These are phyloP conservation scores for Centrocercus urophasianus DNA, from an alignment of 2,113 vertebrate species.

Conservation along the genomic window DNA sequence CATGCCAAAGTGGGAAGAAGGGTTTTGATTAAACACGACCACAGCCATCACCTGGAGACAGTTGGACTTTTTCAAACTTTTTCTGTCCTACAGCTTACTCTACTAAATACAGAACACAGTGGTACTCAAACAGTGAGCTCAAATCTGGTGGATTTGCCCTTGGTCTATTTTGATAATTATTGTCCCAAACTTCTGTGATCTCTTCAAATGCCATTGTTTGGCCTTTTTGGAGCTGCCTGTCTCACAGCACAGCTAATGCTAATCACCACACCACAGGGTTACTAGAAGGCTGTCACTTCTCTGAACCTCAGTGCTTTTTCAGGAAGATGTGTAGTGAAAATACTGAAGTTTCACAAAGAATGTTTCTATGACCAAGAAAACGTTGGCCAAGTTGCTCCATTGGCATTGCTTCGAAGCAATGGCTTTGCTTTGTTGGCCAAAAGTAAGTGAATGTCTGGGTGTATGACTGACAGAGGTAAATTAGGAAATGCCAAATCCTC, in stretches of 20 bases:
- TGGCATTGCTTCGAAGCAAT: background rate
- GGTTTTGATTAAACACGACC: background rate
- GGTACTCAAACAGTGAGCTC: background rate
- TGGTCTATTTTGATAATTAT: conserved; percentile 29
- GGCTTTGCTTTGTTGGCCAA: background rate
- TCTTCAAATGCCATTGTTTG: background rate
- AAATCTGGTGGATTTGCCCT: conserved; percentile 12
- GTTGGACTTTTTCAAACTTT: background rate
- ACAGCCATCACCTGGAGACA: background rate
- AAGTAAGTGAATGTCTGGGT: background rate
- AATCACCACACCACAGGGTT: background rate
- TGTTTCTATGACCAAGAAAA: background rate
- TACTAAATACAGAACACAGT: background rate
- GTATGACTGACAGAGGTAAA: background rate
- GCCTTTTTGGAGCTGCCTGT: background rate
- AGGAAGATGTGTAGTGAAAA: background rate
- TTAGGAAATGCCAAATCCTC: background rate
- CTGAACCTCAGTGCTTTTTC: background rate
- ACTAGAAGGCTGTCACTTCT: background rate
- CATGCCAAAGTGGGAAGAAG: background rate
- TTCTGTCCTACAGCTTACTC: background rate
- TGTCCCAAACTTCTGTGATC: background rate
- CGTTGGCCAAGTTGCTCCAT: rapidly evolving
- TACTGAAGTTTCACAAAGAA: background rate
- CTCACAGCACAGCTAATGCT: background rate